Evolutionary conservation across 2,113 vertebrate species (phyloP).

Genomic region (Ctenodactylus gundi): DNA sequence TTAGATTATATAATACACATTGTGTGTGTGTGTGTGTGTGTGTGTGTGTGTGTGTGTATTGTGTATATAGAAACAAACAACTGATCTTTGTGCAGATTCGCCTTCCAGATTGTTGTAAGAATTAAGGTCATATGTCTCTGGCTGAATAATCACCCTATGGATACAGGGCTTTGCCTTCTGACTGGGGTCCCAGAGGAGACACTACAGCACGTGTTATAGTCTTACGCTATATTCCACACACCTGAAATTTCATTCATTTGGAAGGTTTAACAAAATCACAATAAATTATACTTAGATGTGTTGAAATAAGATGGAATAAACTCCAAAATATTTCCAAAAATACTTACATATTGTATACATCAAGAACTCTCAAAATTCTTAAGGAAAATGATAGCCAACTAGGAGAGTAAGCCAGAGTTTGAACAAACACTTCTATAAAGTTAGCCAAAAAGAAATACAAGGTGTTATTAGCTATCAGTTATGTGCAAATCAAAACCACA

Average conservation of each 20-base stretch:
- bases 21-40: no score
- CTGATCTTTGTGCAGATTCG: background rate
- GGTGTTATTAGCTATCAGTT: background rate
- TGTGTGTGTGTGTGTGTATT: no score
- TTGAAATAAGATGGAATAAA: no score
- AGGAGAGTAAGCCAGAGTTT: background rate
- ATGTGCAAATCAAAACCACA: background rate
- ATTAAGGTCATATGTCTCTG: no score
- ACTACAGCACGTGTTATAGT: no score
- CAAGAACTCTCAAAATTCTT: background rate
- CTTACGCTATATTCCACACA: no score
- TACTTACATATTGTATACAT: background rate
- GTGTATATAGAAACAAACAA: background rate
- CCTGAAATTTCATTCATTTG: background rate
- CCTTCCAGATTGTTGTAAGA: background rate
- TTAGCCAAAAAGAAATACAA: background rate
- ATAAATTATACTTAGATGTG: background rate
- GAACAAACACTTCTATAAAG: background rate
- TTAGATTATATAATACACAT: no score
- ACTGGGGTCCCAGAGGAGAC: no score
- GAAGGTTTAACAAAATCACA: background rate
- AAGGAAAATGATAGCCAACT: background rate
- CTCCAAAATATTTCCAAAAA: background rate
- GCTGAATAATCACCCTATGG: no score
- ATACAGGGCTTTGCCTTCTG: background rate